phyloP scores from a whole-genome alignment of 1,140 invertebrate species.

The Apocrypta bakeri region DNA sequence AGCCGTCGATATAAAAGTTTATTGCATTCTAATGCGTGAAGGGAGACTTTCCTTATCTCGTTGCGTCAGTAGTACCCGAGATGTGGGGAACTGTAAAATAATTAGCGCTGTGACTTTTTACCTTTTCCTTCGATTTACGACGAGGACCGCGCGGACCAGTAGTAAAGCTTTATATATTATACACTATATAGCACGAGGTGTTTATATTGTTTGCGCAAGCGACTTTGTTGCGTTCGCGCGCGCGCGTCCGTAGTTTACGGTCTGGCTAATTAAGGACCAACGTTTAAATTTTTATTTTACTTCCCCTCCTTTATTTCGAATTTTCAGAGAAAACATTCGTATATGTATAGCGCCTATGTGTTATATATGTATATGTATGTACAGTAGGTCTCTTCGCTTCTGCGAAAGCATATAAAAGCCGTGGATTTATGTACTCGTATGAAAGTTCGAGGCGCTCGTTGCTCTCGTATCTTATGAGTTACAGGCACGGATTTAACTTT shows the following conservation, averaged over 20 bases:
- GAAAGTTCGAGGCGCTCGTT: not conserved
- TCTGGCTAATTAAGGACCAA: not conserved
- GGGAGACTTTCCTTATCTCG: not conserved
- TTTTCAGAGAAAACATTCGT: not conserved
- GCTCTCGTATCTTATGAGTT: too few relatives aligned
- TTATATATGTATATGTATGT: too few relatives aligned
- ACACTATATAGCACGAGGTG: not conserved
- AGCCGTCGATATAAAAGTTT: slow-evolving; percentile 36
- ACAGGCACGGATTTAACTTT: not conserved
- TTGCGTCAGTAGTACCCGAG: too few relatives aligned
- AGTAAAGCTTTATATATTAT: slow-evolving; percentile 27
- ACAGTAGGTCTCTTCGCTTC: not conserved
- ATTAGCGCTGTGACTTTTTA: slow-evolving; percentile 14
- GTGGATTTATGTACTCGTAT: not conserved
- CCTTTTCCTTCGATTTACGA: not conserved
- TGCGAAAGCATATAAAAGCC: not conserved
- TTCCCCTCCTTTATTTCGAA: too few relatives aligned
- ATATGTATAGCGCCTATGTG: too few relatives aligned
- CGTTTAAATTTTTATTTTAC: not conserved
- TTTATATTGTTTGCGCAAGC: not conserved
- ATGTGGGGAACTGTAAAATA: slow-evolving; percentile 11
- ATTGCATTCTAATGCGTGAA: not conserved
- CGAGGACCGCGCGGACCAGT: not conserved
- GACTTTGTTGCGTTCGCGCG: not conserved
- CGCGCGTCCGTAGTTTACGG: not conserved